phyloP scores from a whole-genome alignment of 2,797 vertebrate genomes.

The Coendou prehensilis region DNA sequence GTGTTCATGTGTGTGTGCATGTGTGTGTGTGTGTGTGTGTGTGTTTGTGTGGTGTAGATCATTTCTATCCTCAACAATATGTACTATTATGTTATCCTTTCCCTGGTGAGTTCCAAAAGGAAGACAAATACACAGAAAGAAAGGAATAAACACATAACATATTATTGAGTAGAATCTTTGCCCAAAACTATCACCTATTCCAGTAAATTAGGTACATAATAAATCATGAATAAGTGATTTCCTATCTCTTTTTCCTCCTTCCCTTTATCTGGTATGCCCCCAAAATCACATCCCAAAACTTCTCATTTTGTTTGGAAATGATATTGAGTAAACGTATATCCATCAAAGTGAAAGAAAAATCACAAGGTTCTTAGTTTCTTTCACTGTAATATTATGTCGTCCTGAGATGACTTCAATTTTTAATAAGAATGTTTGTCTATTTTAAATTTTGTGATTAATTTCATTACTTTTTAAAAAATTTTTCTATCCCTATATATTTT shows the following conservation, averaged over 20 bases:
- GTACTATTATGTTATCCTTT: neutral
- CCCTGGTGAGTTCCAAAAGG: neutral
- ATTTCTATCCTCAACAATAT: neutral
- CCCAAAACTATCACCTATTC: neutral
- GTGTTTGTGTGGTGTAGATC: neutral
- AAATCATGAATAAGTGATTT: neutral
- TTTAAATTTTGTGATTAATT: neutral
- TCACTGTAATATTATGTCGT: slow-evolving; percentile 28
- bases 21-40: neutral
- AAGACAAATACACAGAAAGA: neutral
- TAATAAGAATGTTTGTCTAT: neutral
- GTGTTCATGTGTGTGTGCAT: too few species aligned
- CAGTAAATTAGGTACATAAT: neutral
- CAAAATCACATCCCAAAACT: neutral
- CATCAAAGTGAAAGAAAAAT: neutral
- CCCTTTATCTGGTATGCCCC: neutral
- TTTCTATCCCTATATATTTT: neutral
- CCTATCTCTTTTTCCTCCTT: neutral
- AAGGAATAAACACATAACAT: neutral
- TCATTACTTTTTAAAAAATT: neutral
- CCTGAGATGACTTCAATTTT: neutral
- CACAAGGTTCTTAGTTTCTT: neutral
- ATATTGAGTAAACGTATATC: neutral
- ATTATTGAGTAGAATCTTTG: neutral
- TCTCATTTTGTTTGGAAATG: neutral